Base-by-base conservation (phyloP, 1,140 invertebrate species). In the Cydia pomonella region DNA sequence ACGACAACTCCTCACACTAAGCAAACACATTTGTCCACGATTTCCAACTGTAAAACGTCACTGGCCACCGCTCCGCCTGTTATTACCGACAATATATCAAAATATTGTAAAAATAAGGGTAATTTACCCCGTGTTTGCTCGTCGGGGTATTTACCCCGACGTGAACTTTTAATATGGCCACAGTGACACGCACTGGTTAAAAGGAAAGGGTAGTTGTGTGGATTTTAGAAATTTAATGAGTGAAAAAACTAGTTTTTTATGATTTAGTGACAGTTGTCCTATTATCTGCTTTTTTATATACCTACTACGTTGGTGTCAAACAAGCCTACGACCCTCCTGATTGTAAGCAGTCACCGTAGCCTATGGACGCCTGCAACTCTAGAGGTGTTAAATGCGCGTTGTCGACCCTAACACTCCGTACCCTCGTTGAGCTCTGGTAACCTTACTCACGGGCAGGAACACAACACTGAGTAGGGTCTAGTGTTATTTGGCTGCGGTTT, bases 31-130 rank as follows among this genome's bases (percentile, higher is more conserved):
- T 81, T 73, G 27, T 72, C 80, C 84, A 82, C 84, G 88, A 90
- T 92, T 92, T 90, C 85, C 81, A 83, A 86, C 77, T 84, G 79
- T 82, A 83, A 84, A 84, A 84, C 80, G 82, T 80, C 76, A 75
- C 73, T 75, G 81, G 79, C 47, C 71, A 41, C 69, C 69, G 71
- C 71, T 72, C 33, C 63, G 71, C 62, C 84, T 90, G 81, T 89
- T 92, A 92, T 92, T 92, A 92, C 73, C 77, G 82, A 85, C 82
- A 86, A 92, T 92, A 90, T 89, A 92, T 92, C 90, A 92, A 92
- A 90, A 90, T 87, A 89, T 87, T 88, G 81, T 88, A 86, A 86
- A 86, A 87, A 79, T 80, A 76, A 79, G 82, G 82, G 85, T 86
- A 82, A 84, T 87, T 86, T 83, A 75, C 82, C 82, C 86, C 85